phyloP scores from a whole-genome alignment of 2,113 vertebrate species.

The Pitta sordida region DNA sequence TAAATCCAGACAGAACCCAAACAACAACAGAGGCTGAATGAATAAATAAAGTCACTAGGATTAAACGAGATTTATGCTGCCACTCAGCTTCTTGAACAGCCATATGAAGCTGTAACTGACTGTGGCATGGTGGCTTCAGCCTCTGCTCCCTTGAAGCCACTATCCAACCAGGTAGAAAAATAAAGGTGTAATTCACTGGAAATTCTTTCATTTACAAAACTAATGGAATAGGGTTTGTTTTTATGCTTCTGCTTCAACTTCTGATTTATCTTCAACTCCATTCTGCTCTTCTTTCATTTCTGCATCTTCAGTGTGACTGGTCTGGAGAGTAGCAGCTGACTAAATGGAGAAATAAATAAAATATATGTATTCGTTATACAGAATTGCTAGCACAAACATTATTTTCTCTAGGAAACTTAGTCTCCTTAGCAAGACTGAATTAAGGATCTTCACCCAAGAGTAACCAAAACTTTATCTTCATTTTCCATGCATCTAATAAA shows the following conservation, averaged over 20 bases:
- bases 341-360: slow-evolving; percentile 1
- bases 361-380: background rate
- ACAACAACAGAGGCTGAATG: slow-evolving; percentile 45
- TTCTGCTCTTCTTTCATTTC: slow-evolving; percentile 73
- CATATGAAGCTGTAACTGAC: slow-evolving; percentile 40
- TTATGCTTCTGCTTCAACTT: slow-evolving; percentile 74
- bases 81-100: slow-evolving; percentile 46
- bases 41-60: slow-evolving; percentile 69
- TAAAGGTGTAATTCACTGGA: slow-evolving; percentile 83
- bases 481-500: background rate
- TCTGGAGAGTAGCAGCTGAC: slow-evolving; percentile 42
- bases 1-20: slow-evolving; percentile 44
- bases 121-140: slow-evolving; percentile 40
- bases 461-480: background rate
- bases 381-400: background rate
- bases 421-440: background rate
- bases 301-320: slow-evolving; percentile 28
- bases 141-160: slow-evolving; percentile 66
- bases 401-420: background rate
- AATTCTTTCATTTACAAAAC: slow-evolving; percentile 81
- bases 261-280: slow-evolving; percentile 56
- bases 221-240: slow-evolving; percentile 49
- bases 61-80: slow-evolving; percentile 52
- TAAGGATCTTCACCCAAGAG: background rate
- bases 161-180: slow-evolving; percentile 78